These are phyloP conservation scores for Drosophila lacertosa DNA, from an alignment of 1,140 invertebrate genomes.

Conservation along the genomic window DNA sequence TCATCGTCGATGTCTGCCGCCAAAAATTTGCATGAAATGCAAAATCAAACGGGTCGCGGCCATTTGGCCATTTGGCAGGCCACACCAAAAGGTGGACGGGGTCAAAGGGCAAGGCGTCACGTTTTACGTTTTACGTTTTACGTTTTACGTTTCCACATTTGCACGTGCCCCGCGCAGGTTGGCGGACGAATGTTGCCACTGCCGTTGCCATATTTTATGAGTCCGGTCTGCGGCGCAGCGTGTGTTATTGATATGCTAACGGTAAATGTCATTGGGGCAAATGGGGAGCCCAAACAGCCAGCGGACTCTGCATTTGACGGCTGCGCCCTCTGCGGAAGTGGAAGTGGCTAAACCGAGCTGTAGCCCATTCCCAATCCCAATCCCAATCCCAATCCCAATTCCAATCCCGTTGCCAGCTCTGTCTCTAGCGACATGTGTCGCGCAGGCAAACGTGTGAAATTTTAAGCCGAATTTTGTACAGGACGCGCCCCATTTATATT, in stretches of 20 bases:
- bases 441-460: conserved; percentile 75
- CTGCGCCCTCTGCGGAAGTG: conserved; percentile 65
- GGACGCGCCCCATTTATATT: conserved; percentile 56
- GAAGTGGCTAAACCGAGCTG: conserved; percentile 66
- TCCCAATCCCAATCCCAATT: not conserved
- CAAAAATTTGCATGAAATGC: conserved; percentile 81
- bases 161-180: conserved; percentile 62
- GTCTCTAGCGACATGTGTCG: conserved; percentile 62
- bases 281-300: not conserved
- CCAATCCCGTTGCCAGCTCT: no score
- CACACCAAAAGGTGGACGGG: conserved; percentile 1
- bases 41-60: conserved; percentile 68
- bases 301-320: conserved; percentile 65
- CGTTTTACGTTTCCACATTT: conserved; percentile 67
- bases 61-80: conserved; percentile 12
- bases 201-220: conserved; percentile 80
- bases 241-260: conserved; percentile 83
- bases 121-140: conserved; percentile 67
- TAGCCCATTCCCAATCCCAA: not conserved
- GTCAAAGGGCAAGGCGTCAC: conserved; percentile 20
- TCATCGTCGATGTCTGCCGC: conserved; percentile 44
- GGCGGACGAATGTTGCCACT: conserved; percentile 55
- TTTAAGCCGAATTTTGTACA: conserved; percentile 62
- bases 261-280: conserved; percentile 63
- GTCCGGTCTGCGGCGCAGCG: conserved; percentile 49